phyloP scores from a whole-genome alignment of 2,113 vertebrate genomes.

The Rhabdornis inornatus region DNA sequence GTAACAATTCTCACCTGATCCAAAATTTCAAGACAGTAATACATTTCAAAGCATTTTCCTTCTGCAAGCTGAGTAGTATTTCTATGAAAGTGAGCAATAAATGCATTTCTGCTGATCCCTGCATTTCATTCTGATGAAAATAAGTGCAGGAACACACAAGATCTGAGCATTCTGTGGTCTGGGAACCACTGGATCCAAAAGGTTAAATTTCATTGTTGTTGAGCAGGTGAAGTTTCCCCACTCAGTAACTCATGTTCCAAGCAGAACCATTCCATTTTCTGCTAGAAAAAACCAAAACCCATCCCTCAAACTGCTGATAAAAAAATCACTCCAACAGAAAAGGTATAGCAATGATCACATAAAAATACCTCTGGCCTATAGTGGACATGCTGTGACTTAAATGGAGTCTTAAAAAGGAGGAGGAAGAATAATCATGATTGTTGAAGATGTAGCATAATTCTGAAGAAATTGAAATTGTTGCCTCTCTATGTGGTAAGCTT shows the following conservation, averaged over 20 bases:
- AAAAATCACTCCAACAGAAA: not conserved
- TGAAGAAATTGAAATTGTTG: not conserved
- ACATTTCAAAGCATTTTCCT: not conserved
- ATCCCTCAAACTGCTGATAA: not conserved
- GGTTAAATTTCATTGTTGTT: not conserved
- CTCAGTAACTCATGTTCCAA: not conserved
- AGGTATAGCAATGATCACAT: not conserved
- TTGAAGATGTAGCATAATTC: not conserved
- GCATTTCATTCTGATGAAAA: not conserved
- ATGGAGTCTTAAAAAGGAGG: not conserved
- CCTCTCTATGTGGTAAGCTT: not conserved
- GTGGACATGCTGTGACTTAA: not conserved
- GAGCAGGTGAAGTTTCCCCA: not conserved
- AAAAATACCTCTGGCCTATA: not conserved
- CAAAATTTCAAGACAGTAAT: not conserved
- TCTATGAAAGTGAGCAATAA: not conserved
- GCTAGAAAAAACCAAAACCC: not conserved
- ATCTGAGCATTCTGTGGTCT: not conserved
- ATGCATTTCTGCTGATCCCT: not conserved
- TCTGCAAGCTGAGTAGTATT: not conserved
- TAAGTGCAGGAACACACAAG: not conserved
- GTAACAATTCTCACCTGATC: not conserved
- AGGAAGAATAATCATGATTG: not conserved
- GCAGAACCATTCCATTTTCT: not conserved
- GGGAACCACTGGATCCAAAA: not conserved